phyloP scores from a whole-genome alignment of 2,797 vertebrate species.

The Gallirallus australis region DNA sequence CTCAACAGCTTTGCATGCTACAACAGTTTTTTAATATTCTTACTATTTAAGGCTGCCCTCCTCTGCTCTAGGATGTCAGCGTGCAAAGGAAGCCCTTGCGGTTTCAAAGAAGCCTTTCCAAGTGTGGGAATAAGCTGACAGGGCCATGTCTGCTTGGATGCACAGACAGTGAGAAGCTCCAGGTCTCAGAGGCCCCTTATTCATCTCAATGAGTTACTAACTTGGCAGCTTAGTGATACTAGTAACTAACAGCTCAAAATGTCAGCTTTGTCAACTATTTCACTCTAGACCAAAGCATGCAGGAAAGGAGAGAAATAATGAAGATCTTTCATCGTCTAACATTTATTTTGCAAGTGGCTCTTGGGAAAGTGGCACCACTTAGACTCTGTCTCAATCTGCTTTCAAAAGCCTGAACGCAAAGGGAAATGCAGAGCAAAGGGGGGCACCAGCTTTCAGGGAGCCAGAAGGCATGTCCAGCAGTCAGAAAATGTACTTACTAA shows the following conservation, averaged over 20 bases:
- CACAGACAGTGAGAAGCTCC: not conserved
- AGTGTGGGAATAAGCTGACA: constrained; percentile 11
- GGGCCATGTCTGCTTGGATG: not conserved
- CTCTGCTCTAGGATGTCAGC: not conserved
- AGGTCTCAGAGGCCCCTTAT: not conserved
- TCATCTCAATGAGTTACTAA: constrained; percentile 10
- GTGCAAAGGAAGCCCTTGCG: not conserved
- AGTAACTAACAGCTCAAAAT: not conserved
- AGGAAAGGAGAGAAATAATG: not conserved
- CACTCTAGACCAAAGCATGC: not conserved
- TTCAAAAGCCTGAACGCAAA: not conserved
- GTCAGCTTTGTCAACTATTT: not conserved
- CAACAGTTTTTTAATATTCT: not conserved
- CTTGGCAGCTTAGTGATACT: not conserved
- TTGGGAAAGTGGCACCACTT: not conserved
- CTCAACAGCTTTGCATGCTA: not conserved
- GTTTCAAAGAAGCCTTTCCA: not conserved
- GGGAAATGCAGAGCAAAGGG: not conserved
- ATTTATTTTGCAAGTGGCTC: not conserved
- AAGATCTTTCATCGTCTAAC: not conserved
- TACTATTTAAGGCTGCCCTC: not conserved
- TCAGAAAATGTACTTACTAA: not conserved
- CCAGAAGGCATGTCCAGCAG: not conserved
- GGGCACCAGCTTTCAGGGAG: not conserved
- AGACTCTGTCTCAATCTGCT: not conserved